These are phyloP conservation scores for Cichladusa arquata DNA, from an alignment of 2,113 vertebrate genomes.

Conservation along the genomic window DNA sequence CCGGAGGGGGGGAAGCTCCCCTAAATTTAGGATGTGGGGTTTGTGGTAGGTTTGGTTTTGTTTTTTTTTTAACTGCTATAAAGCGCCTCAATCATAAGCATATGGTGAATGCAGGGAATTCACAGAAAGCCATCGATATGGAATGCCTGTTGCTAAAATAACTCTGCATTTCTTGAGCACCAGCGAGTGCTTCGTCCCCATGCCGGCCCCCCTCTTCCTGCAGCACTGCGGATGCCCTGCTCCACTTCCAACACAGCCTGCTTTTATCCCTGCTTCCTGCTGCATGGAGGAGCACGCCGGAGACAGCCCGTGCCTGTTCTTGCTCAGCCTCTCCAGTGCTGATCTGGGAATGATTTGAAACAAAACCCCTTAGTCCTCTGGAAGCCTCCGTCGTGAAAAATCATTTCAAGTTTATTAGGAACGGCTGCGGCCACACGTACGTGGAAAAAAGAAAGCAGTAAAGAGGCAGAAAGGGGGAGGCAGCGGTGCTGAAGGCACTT, in stretches of 20 bases:
- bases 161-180: not conserved
- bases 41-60: not conserved
- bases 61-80: not conserved
- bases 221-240: conserved; percentile 1
- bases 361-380: conserved; percentile 59
- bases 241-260: not conserved
- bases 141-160: conserved; percentile 10
- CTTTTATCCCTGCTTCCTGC: conserved; percentile 60
- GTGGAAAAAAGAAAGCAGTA: conserved; percentile 22
- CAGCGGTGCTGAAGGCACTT: not conserved
- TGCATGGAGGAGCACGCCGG: conserved; percentile 16
- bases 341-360: conserved; percentile 77
- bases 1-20: not conserved
- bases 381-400: conserved; percentile 67
- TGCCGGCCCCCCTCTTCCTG: conserved; percentile 14
- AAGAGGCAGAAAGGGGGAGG: not conserved
- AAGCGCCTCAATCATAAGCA: not conserved
- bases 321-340: conserved; percentile 43
- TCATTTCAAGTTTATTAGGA: conserved; percentile 73
- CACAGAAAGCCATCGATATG: not conserved
- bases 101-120: not conserved
- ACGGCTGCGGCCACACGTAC: conserved; percentile 71
- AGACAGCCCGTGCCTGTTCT: conserved; percentile 26
- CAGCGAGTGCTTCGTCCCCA: not conserved
- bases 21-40: not conserved